Evolutionary conservation across 2,888 invertebrate species (phyloP), one percentile per base, ranked within the genome.

Genomic region (Perithous albicinctus): DNA sequence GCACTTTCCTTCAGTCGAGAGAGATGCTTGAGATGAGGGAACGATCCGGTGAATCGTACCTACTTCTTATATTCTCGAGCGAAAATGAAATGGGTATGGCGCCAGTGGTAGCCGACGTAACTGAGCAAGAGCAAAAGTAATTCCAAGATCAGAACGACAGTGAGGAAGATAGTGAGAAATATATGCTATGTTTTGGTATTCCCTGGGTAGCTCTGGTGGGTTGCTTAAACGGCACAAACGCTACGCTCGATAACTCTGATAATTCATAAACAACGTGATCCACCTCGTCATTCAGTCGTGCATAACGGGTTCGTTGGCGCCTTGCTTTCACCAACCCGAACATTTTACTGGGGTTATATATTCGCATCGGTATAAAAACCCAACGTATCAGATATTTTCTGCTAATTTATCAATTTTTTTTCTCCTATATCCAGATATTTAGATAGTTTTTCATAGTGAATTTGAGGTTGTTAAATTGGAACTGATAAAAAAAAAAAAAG

Each of bases 81-180:
- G 35, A 73, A 73, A 61, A 64, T 74, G 63, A 54, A 74, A 54
- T 41, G 74, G 29, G 38, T 20, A 23, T 1, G 20, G 20, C 59
- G 61, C 61, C 46, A 38, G 48, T 23, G 32, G 59, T 35, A 56
- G 26, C 41, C 51, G 51, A 23, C 20, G 4, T 5, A 8, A 23
- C 48, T 2, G 66, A 23, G n/a, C 5, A 32, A 12, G 69, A 69
- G 51, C 20, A 26, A 5, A 51, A 54, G 23, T 20, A n/a, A 69
- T 38, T 51, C 51, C 20, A 51, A 23, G 20, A 54, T 32, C 6
- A 54, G 26, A 69, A 38, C 69, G 35, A 51, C 51, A 12, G 23
- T 4, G 23, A 10, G 2, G 23, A 51, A 51, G n/a, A n/a, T n/a
- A n/a, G n/a, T n/a, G n/a, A n/a, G n/a, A n/a, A n/a, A n/a, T n/a